Percentiles rank a stretch among this genome's conserved stretches.
Conservation (phyloP, 1,140 invertebrate genomes). For the Drosophila lini region DNA sequence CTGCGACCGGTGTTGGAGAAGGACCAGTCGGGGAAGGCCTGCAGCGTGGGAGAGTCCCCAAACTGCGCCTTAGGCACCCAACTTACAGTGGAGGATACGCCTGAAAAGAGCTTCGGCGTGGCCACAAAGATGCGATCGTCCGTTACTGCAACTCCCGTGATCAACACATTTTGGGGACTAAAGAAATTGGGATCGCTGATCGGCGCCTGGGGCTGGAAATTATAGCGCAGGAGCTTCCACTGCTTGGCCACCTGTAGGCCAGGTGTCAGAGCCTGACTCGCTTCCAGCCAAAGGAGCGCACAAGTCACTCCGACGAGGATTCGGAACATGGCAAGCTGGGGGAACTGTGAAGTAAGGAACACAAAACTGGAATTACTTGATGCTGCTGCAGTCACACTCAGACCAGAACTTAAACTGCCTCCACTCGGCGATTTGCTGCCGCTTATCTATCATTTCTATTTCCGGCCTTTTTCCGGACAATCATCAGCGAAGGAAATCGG, state of each 20-base stretch:
- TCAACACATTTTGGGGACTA: conserved; percentile 89
- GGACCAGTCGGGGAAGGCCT: conserved; percentile 92
- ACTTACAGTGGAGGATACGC: conserved; percentile 90
- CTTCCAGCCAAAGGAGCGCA: conserved; percentile 31
- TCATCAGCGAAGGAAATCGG: conserved; percentile 23
- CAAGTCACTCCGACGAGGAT: conserved; percentile 37
- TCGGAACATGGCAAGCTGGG: conserved; percentile 38
- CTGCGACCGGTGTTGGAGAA: conserved; percentile 89
- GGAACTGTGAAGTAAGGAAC: conserved; percentile 14
- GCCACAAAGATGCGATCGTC: conserved; percentile 90
- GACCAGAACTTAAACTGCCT: conserved; percentile 21
- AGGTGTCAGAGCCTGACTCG: conserved; percentile 31
- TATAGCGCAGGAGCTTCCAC: conserved; percentile 89
- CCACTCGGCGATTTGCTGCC: neutral
- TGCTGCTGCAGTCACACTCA: conserved; percentile 5
- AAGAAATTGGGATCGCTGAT: conserved; percentile 86
- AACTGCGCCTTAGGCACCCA: conserved; percentile 87
- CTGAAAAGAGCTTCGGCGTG: conserved; percentile 88
- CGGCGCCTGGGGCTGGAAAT: conserved; percentile 86
- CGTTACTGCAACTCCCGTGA: conserved; percentile 90
- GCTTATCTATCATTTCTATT: conserved; percentile 43
- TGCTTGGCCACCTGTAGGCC: conserved; percentile 89
- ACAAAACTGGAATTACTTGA: conserved; percentile 20
- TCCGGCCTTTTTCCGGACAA: conserved; percentile 27
- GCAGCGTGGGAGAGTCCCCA: conserved; percentile 88